Conservation (phyloP, 2,797 vertebrate genomes). For the Xenentodon cancila region DNA sequence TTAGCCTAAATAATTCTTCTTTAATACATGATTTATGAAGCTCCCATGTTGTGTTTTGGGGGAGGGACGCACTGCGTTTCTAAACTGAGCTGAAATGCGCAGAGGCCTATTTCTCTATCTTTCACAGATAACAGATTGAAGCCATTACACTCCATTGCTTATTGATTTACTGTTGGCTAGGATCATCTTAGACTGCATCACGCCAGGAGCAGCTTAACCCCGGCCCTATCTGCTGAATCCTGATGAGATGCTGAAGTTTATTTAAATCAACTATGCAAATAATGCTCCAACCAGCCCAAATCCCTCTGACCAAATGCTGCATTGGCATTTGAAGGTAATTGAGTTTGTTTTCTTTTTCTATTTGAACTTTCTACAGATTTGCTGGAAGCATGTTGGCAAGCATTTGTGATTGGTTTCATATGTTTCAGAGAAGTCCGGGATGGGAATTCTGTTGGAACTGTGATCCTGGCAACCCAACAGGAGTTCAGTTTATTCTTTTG, state of each 20-base stretch:
- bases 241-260: conserved; percentile 16
- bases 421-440: too few relatives aligned
- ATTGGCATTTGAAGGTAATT: too few relatives aligned
- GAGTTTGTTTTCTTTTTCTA: too few relatives aligned
- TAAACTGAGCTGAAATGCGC: conserved; percentile 50
- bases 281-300: conserved; percentile 6
- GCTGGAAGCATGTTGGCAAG: too few relatives aligned
- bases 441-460: too few relatives aligned
- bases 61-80: conserved; percentile 26
- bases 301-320: neutral
- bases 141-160: conserved; percentile 65
- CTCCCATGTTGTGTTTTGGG: conserved; percentile 54
- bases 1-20: conserved; percentile 75
- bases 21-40: conserved; percentile 79
- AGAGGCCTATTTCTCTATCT: conserved; percentile 26
- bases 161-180: conserved; percentile 61
- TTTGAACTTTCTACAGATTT: too few relatives aligned
- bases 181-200: conserved; percentile 55
- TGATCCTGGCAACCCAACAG: too few relatives aligned
- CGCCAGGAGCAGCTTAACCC: conserved; percentile 33
- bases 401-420: too few relatives aligned
- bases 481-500: too few relatives aligned
- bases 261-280: conserved; percentile 6
- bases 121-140: conserved; percentile 64
- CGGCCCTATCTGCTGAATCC: conserved; percentile 31